These are phyloP conservation scores for Tenthredo notha DNA, from an alignment of 2,888 invertebrate species.

Conservation along the genomic window DNA sequence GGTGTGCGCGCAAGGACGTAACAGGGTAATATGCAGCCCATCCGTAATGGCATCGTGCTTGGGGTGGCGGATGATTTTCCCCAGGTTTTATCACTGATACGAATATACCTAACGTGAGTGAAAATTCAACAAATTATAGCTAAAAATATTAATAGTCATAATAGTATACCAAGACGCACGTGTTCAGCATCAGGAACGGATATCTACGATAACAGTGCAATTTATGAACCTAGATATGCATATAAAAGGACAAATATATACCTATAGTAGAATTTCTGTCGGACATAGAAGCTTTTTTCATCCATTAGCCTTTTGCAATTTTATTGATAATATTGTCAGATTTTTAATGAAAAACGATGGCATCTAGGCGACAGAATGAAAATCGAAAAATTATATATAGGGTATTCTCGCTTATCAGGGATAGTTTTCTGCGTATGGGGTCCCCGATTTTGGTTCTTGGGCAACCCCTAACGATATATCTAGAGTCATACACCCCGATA, in stretches of 20 bases:
- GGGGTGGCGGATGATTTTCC: constrained; percentile 28
- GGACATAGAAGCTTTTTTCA: not conserved
- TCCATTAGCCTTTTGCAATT: constrained; percentile 18
- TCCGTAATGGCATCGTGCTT: constrained; percentile 8
- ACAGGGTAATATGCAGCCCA: constrained; percentile 10
- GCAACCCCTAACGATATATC: no score
- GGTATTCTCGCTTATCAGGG: no score
- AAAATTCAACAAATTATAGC: constrained; percentile 16
- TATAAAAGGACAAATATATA: not conserved
- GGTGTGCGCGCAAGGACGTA: not conserved
- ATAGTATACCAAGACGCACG: not conserved
- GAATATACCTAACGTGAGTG: not conserved
- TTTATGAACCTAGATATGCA: not conserved
- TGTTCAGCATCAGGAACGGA: not conserved
- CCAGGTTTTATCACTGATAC: constrained; percentile 20
- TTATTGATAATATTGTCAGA: not conserved
- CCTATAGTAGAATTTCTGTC: not conserved
- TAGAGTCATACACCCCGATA: no score
- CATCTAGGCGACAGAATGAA: not conserved
- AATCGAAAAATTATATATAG: not conserved
- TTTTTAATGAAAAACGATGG: not conserved
- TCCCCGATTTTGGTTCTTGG: no score
- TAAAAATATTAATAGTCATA: not conserved
- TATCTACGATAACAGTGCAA: not conserved
- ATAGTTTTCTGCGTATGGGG: no score